A percentile compares a stretch with the other conserved stretches of the same genome.
Evolutionary conservation across 2,113 vertebrate genomes (phyloP).

Genomic region (Mustela lutreola): DNA sequence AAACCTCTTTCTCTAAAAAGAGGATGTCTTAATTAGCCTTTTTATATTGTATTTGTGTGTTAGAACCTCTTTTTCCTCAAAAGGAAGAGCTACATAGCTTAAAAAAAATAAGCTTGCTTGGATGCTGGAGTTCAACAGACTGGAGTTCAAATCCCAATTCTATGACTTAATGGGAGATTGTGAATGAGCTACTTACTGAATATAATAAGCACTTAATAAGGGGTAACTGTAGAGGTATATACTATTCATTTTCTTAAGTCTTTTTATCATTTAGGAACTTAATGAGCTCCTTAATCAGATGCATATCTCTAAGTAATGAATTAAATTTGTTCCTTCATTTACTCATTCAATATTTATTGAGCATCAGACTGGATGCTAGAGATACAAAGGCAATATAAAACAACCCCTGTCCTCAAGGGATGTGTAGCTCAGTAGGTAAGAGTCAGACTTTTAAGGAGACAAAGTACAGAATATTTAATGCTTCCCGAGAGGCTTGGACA

Average conservation of each 20-base stretch:
- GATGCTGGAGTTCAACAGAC: background rate
- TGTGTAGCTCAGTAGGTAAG: background rate
- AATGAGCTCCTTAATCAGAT: background rate
- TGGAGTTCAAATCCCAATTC: background rate
- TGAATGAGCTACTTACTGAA: background rate
- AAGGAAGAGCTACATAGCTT: background rate
- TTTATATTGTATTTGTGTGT: background rate
- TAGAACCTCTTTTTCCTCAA: background rate
- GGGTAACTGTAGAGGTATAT: background rate
- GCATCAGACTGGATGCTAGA: background rate
- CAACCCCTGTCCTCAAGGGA: background rate
- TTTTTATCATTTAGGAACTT: background rate
- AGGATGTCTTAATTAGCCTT: background rate
- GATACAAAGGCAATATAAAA: background rate
- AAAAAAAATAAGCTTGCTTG: background rate
- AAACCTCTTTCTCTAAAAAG: background rate
- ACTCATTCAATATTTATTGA: constrained; percentile 22
- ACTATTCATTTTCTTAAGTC: background rate
- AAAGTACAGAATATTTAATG: background rate
- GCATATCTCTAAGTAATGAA: background rate
- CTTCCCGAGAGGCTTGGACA: background rate
- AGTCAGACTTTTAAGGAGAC: background rate
- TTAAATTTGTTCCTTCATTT: constrained; percentile 21
- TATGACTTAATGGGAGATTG: background rate
- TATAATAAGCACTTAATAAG: background rate